Base-by-base conservation (phyloP, 2,888 invertebrate genomes). In the Eristalis arbustorum region DNA sequence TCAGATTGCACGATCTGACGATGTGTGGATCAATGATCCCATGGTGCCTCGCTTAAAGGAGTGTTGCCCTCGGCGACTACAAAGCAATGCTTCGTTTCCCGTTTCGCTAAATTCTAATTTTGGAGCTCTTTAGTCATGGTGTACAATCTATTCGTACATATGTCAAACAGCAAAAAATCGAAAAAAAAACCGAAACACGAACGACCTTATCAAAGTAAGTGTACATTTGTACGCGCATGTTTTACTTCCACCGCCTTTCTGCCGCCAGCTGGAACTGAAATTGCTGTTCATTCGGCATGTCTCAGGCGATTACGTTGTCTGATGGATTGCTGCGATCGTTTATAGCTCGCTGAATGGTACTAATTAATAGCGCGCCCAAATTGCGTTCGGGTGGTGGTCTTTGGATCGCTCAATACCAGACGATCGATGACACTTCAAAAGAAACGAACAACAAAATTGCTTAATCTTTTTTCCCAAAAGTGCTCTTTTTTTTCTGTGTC, bases 321-420 rank as follows among this genome's bases (percentile, higher is more conserved):
- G 68, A 68, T 68, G 57, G 57, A 68, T 56, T 68, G 28, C 34
- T 22, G n/a, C 31, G 28, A 68, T 68, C 68, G 68, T 22, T 68
- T 56, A 34, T 56, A 57, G 22, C 57, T 18, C 68, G 56, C 22
- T 57, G 25, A 68, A 57, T 68, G 68, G 56, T 68, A 34, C 37
- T 68, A 68, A 68, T 68, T 68, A 68, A 68, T 22, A 57, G 68
- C 22, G 57, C 68, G 68, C 68, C 56, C 56, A 67, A 31, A 49
- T 67, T 57, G 25, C 25, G n/a, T n/a, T 18, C 18, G n/a, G 1
- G n/a, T 49, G 49, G 18, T 18, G 49, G 18, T 18, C 49, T 49
- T 49, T 18, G 8, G 49, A 49, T 13, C 37, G 37, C 49, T 49
- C 49, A 37, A 37, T 37, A 18, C 49, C 49, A 49, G 49, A 49